These are phyloP conservation scores for Plagiodera versicolora DNA, from an alignment of 2,888 invertebrate genomes.

Conservation along the genomic window DNA sequence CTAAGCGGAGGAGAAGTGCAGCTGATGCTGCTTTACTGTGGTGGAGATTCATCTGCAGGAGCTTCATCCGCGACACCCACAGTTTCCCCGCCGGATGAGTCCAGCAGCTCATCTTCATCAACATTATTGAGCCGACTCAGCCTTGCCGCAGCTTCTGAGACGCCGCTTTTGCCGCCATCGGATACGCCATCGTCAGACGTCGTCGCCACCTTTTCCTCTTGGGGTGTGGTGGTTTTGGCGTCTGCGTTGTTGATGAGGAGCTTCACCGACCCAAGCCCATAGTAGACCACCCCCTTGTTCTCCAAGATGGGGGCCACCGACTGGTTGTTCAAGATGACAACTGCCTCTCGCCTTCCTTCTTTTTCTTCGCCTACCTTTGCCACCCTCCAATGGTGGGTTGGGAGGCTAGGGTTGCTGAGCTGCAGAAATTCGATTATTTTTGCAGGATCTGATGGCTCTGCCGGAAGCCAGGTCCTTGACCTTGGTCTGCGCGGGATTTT, in stretches of 20 bases:
- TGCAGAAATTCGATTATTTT: not conserved
- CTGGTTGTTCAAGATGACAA: not conserved
- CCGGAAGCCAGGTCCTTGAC: slow-evolving; percentile 6
- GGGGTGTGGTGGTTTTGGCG: not conserved
- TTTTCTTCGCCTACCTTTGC: slow-evolving; percentile 9
- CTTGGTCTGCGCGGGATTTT: slow-evolving; percentile 9
- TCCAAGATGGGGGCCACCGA: too few species aligned
- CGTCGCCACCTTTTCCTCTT: not conserved
- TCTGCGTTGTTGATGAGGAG: too few species aligned
- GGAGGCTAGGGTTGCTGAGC: slow-evolving; percentile 9
- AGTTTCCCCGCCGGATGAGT: not conserved
- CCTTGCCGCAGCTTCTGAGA: not conserved
- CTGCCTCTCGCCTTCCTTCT: not conserved
- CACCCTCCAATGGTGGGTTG: slow-evolving; percentile 8
- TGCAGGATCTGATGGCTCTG: slow-evolving; percentile 6
- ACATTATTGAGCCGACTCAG: not conserved
- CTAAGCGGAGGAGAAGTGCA: not conserved
- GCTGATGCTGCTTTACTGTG: not conserved
- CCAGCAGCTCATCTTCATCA: not conserved
- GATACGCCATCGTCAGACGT: not conserved
- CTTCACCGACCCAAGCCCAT: too few species aligned
- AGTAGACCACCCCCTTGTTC: too few species aligned
- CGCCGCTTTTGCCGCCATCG: not conserved
- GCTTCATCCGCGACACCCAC: not conserved
- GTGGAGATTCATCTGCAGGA: not conserved